Base-by-base conservation (phyloP, 2,888 invertebrate species). In the Drosophila maculinotata region DNA sequence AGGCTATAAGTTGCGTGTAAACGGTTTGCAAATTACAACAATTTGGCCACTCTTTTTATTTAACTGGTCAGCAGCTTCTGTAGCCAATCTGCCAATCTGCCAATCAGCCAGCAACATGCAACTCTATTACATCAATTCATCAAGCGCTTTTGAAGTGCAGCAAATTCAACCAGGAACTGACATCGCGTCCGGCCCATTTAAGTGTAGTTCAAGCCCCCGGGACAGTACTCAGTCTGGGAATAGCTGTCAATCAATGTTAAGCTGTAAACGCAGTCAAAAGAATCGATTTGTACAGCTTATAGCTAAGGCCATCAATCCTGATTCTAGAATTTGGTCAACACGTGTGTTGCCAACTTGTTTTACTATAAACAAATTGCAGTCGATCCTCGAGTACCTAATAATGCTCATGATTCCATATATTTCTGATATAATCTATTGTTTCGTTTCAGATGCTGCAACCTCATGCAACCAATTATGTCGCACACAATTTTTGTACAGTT, bases 11-110 rank as follows among this genome's bases (percentile, higher is more conserved):
- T 76, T 65, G 62, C 69, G 64, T 81, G 79, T 85, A 65, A 72
- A 65, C 58, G 63, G 51, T 69, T 76, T 80, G 86, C 65, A 76
- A 85, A 80, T 80, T 79, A 85, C 67, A 80, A 85, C 66, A 51
- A 69, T 85, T 73, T 69, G 70, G 41, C 52, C 45, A 28, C 47
- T 17, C 54, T 45, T 60, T 51, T 54, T 51, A 14, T 15, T 35
- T 26, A 20, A n/a, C 44, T 44, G 57, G 25, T 10, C 28, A 26
- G 26, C 49, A 47, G 51, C 73, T 53, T 60, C 70, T 49, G 57
- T 20, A 33, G n/a, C 42, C 42, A 49, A 65, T 66, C 60, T 62
- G 53, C 38, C 54, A 49, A 15, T 15, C 35, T 15, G 23, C 20
- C 45, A 44, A 28, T 44, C 44, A 51, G 45, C 31, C 59, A 49